Percentiles rank a stretch among this genome's conserved stretches.
phyloP scores from a whole-genome alignment of 2,797 vertebrate species.

The Cottoperca gobio region DNA sequence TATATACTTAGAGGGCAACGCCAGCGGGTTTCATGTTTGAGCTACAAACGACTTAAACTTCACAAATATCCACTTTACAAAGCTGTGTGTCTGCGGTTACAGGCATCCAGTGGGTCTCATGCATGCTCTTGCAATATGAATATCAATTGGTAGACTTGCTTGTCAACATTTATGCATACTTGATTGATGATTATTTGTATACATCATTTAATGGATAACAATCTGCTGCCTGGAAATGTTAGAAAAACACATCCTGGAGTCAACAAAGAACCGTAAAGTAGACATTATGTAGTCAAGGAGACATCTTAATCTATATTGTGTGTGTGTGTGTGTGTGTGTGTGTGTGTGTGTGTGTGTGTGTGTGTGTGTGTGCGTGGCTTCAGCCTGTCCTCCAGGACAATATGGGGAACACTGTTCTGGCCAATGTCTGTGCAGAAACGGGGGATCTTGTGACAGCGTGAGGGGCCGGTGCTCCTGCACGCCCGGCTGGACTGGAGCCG shows the following conservation, averaged over 20 bases:
- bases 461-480: constrained; percentile 71
- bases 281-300: background rate
- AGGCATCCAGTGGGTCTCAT: background rate
- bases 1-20: background rate
- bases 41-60: background rate
- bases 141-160: background rate
- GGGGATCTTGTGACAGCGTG: constrained; percentile 65
- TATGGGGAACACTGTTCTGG: constrained; percentile 70
- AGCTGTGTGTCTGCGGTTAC: background rate
- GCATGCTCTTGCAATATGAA: background rate
- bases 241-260: too few relatives aligned
- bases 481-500: constrained; percentile 68
- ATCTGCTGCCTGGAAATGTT: background rate
- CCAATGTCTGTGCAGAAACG: constrained; percentile 72
- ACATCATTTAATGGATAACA: background rate
- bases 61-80: background rate
- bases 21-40: background rate
- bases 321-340: too few relatives aligned
- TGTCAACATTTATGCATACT: background rate
- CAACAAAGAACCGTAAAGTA: background rate
- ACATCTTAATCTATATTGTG: too few relatives aligned
- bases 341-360: too few relatives aligned
- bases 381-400: constrained; percentile 72
- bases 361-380: too few relatives aligned
- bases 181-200: background rate